These are phyloP conservation scores for Trileptium ribeirensis DNA, from an alignment of 2,888 invertebrate genomes.

Conservation along the genomic window DNA sequence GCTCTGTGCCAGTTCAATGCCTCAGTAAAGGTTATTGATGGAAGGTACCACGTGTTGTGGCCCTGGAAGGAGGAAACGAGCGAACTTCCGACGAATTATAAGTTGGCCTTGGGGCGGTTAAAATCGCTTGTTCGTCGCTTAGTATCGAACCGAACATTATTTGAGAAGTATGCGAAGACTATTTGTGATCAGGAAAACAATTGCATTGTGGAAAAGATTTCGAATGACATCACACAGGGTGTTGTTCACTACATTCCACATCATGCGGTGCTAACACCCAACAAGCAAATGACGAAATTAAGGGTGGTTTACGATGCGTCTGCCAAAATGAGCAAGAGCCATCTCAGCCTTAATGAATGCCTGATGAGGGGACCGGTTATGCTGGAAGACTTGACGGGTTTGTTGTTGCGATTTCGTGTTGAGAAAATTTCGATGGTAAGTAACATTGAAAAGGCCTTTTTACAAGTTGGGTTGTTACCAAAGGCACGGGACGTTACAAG, in stretches of 20 bases:
- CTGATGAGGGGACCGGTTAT: slow-evolving; percentile 29
- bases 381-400: slow-evolving; percentile 21
- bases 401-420: slow-evolving; percentile 23
- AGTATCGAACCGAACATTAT: too few relatives aligned
- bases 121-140: background rate
- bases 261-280: slow-evolving; percentile 26
- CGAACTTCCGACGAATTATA: background rate
- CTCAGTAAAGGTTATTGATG: too few relatives aligned
- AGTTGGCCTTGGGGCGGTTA: background rate
- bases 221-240: too few relatives aligned
- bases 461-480: slow-evolving; percentile 21
- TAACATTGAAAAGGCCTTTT: slow-evolving; percentile 23
- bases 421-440: slow-evolving; percentile 10
- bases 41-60: too few relatives aligned
- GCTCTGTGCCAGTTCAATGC: slow-evolving; percentile 1
- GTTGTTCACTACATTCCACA: slow-evolving; percentile 31
- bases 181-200: slow-evolving; percentile 10
- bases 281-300: slow-evolving; percentile 36
- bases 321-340: background rate
- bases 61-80: too few relatives aligned
- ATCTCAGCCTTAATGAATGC: slow-evolving; percentile 29
- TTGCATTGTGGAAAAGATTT: slow-evolving; percentile 25
- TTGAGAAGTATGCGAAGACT: background rate
- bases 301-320: slow-evolving; percentile 40
- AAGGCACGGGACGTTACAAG: slow-evolving; percentile 28